Evolutionary conservation across 2,113 vertebrate species (phyloP).

Genomic region (human): GRCh38 chr5:135111501-135112000

Average conservation of each 20-base stretch:
- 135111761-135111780: background rate
- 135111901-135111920: background rate
- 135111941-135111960: slow-evolving; percentile 49
- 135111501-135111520: background rate
- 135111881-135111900: background rate
- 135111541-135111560: background rate
- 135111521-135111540: background rate
- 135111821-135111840: fast-evolving
- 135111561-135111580: background rate
- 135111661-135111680: background rate
- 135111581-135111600: background rate
- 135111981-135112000: slow-evolving; percentile 66
- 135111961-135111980: background rate
- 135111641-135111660: background rate
- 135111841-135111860: background rate
- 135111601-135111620: background rate
- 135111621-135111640: background rate
- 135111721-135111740: background rate
- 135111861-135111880: background rate
- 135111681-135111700: background rate
- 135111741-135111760: background rate
- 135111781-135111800: background rate
- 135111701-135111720: background rate
- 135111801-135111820: background rate
- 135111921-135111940: slow-evolving; percentile 71